Evolutionary conservation across 2,888 invertebrate species (phyloP).

Genomic region (Agonopterix arenella): DNA sequence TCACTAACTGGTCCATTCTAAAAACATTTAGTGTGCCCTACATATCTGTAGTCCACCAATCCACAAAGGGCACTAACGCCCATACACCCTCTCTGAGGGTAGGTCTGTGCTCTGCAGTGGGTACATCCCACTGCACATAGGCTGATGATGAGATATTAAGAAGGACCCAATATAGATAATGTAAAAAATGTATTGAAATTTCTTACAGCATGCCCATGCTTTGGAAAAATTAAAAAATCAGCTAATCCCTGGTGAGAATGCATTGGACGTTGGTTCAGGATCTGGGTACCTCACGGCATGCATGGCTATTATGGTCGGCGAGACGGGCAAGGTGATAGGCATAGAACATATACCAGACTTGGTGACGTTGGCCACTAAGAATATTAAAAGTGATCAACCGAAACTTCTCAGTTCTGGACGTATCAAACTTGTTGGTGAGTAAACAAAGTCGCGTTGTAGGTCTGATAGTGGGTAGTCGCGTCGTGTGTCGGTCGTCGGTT

Average conservation of each 20-base stretch:
- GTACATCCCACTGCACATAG: too few relatives aligned
- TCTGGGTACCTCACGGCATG: conserved; percentile 96
- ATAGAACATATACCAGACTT: conserved; percentile 94
- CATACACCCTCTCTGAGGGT: too few relatives aligned
- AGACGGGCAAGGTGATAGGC: conserved; percentile 83
- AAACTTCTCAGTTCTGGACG: conserved; percentile 81
- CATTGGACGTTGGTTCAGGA: conserved; percentile 95
- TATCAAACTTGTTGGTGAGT: conserved; percentile 82
- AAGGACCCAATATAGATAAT: not conserved
- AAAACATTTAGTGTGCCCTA: too few relatives aligned
- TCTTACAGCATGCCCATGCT: conserved; percentile 90
- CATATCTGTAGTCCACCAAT: too few relatives aligned
- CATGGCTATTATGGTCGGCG: conserved; percentile 90
- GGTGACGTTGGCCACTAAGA: conserved; percentile 83
- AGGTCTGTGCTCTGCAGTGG: too few relatives aligned
- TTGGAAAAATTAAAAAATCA: conserved; percentile 89
- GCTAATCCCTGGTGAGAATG: conserved; percentile 84
- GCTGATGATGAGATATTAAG: not conserved
- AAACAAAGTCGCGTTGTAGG: too few relatives aligned
- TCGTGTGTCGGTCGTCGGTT: too few relatives aligned
- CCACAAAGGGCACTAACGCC: too few relatives aligned
- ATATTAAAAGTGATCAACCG: conserved; percentile 85
- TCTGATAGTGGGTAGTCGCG: too few relatives aligned
- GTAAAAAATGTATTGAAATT: not conserved
- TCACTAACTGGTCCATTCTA: too few relatives aligned